These are phyloP conservation scores for Eupeodes luniger DNA, from an alignment of 2,888 invertebrate species.

Conservation along the genomic window DNA sequence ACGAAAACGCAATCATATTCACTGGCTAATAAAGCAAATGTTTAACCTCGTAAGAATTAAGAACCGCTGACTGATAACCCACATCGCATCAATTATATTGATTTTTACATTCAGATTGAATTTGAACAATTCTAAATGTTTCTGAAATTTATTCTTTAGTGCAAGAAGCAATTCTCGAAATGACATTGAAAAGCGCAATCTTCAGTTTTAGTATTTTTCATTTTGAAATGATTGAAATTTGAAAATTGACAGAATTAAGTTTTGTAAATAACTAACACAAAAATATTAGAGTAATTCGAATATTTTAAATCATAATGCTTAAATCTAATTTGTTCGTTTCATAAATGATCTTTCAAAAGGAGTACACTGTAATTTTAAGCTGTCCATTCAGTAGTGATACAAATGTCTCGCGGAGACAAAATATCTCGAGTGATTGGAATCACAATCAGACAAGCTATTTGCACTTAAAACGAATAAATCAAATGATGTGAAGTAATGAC, in stretches of 20 bases:
- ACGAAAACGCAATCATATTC: no score
- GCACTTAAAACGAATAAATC: no score
- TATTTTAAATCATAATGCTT: no score
- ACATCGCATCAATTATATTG: slow-evolving; percentile 36
- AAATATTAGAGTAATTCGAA: not conserved
- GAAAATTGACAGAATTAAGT: not conserved
- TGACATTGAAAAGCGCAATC: slow-evolving; percentile 1
- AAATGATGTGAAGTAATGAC: no score
- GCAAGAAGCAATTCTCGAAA: not conserved
- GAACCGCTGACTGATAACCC: slow-evolving; percentile 44
- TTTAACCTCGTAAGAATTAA: slow-evolving; percentile 54
- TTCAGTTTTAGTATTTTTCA: not conserved
- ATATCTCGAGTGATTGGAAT: no score
- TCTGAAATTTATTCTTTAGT: slow-evolving; percentile 16
- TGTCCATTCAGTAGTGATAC: no score
- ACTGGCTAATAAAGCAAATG: no score
- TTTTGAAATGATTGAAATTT: not conserved
- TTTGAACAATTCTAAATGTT: slow-evolving; percentile 13
- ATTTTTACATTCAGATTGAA: not conserved
- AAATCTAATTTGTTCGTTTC: no score
- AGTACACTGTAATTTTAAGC: no score
- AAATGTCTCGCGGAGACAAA: no score
- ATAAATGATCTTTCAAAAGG: no score
- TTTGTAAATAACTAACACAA: not conserved
- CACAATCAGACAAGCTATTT: no score